These are phyloP conservation scores for Esox masquinongy DNA, from an alignment of 2,797 vertebrate genomes.

Conservation along the genomic window DNA sequence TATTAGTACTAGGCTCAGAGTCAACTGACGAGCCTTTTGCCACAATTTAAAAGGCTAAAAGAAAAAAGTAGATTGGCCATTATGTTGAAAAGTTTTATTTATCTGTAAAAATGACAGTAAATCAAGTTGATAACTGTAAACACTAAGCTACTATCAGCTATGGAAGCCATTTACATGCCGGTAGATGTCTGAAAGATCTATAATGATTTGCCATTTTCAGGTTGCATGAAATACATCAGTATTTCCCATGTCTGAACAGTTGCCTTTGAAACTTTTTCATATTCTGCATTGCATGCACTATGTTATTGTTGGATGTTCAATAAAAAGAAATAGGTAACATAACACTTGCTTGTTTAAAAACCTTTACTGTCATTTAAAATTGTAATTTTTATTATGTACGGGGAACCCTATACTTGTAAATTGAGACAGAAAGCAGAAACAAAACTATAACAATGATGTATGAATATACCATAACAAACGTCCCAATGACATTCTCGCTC, in stretches of 20 bases:
- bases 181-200: slow-evolving; percentile 24
- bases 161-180: slow-evolving; percentile 46
- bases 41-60: too few species aligned
- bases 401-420: slow-evolving; percentile 60
- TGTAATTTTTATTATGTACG: slow-evolving; percentile 71
- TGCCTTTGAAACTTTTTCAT: slow-evolving; percentile 8
- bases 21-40: background rate
- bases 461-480: slow-evolving; percentile 17
- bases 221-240: slow-evolving; percentile 23
- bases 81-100: slow-evolving; percentile 57
- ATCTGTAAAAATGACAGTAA: slow-evolving; percentile 57
- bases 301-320: slow-evolving; percentile 13
- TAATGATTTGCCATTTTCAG: slow-evolving; percentile 25
- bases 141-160: slow-evolving; percentile 39
- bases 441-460: slow-evolving; percentile 39
- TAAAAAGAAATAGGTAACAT: slow-evolving; percentile 30
- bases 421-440: slow-evolving; percentile 32
- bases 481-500: slow-evolving; percentile 15
- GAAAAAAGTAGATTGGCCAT: slow-evolving; percentile 4
- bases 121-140: slow-evolving; percentile 41
- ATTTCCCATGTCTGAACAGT: slow-evolving; percentile 8
- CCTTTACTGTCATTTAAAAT: slow-evolving; percentile 73
- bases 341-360: slow-evolving; percentile 66
- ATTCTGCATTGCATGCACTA: slow-evolving; percentile 38
- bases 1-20: background rate